Percentiles rank a stretch among this genome's conserved stretches.
phyloP scores from a whole-genome alignment of 2,797 vertebrate species.

The Avahi laniger region DNA sequence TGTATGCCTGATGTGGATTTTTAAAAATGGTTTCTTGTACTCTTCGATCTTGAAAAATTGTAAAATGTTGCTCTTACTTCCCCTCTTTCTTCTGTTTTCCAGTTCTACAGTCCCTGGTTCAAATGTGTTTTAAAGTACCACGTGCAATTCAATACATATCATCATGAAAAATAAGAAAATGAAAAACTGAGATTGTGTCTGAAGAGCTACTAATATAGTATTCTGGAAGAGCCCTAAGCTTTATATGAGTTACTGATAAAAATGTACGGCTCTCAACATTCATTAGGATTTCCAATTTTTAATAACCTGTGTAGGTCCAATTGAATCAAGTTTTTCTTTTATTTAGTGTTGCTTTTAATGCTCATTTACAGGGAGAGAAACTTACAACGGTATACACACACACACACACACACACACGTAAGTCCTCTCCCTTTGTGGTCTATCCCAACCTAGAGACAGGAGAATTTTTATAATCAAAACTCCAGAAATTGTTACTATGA shows the following conservation, averaged over 20 bases:
- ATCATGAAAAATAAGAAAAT: background rate
- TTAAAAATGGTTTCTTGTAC: background rate
- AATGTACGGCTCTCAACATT: background rate
- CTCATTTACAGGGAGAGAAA: background rate
- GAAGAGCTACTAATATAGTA: background rate
- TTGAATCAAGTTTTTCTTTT: background rate
- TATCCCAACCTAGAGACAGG: background rate
- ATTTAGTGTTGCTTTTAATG: background rate
- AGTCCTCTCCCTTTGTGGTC: background rate
- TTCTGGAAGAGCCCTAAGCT: background rate
- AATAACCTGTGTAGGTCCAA: background rate
- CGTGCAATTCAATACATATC: background rate
- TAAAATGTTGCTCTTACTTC: background rate
- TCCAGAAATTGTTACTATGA: background rate
- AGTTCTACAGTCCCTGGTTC: background rate
- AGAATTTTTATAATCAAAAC: background rate
- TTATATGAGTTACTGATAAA: background rate
- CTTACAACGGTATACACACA: background rate
- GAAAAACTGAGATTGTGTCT: background rate
- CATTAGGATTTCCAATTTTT: background rate
- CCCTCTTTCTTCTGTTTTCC: background rate
- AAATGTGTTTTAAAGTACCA: background rate
- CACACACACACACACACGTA: too few species aligned
- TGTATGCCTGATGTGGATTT: background rate
- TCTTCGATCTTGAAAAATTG: background rate